Conservation (phyloP, 2,797 vertebrate species). For the Pseudotriccus pelzelni region DNA sequence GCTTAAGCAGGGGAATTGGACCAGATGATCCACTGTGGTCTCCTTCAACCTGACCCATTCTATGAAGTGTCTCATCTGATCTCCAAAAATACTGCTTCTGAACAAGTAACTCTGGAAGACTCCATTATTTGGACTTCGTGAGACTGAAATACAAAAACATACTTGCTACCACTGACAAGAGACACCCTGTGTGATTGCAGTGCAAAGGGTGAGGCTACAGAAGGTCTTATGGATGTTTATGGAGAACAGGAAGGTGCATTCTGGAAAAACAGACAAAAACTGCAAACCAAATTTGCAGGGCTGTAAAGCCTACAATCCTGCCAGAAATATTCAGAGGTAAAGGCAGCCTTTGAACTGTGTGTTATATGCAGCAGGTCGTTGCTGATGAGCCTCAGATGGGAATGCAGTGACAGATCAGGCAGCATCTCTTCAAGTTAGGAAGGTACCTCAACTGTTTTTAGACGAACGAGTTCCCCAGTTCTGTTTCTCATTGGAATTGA, state of each 20-base stretch:
- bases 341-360: background rate
- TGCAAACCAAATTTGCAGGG: background rate
- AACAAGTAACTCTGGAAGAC: background rate
- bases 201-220: background rate
- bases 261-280: background rate
- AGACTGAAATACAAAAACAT: background rate
- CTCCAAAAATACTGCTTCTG: background rate
- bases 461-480: background rate
- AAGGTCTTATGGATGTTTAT: background rate
- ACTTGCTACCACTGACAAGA: background rate
- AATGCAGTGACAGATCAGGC: background rate
- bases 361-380: background rate
- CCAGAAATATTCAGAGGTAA: background rate
- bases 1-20: background rate
- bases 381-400: background rate
- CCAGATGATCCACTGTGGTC: background rate
- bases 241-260: background rate
- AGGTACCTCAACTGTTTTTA: background rate
- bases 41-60: background rate
- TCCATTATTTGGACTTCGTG: background rate
- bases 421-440: background rate
- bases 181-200: background rate
- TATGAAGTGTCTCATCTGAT: background rate
- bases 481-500: background rate
- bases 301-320: background rate